Base-by-base conservation (phyloP, 2,113 vertebrate genomes). In the Grammomys dolichurus region DNA sequence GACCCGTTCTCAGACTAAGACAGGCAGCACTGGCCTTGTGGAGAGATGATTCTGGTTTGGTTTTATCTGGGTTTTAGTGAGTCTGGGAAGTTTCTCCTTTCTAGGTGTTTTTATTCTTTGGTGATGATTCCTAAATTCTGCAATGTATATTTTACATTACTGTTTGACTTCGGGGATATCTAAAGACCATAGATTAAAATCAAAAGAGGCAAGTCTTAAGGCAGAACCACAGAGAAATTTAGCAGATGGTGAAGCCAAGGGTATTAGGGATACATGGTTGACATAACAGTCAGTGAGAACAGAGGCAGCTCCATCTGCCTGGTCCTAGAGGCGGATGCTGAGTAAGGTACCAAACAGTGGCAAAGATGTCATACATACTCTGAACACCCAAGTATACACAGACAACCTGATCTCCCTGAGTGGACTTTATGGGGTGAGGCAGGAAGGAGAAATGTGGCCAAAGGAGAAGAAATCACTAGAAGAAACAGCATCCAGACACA, bases 51-150 rank as follows among this genome's bases (percentile, higher is more conserved):
- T 88, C 65, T 84, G 33, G 72, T 48, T 67, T 46, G 24, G 24
- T 92, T 89, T 94, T 73, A 20, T 58, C 36, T 85, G 33, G 8
- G 17, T 93, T 94, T 96, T 63, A 93, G 31, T 77, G 58, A 51
- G 63, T 48, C 69, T 76, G 43, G 65, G 31, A 84, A 81, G 36
- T 65, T 94, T 78, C 2, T 89, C 73, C 40, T 9, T 91, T 91
- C 51, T 51, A 67, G 22, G 65, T 89, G 31, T 31, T 93, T 43
- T 93, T 80, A n/a, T 63, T 88, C n/a, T 89, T 54, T 63, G 5
- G 11, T 73, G 73, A 33, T 75, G 40, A 16, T 46, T 87, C 72
- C 77, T 91, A 82, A 89, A 89, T 91, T 56, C 33, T 82, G 12
- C 20, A 69, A 7, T 72, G 26, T 82, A 58, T 70, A 24, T 95